These are phyloP conservation scores for Zaprionus gabonicus DNA, from an alignment of 1,140 invertebrate species.

Conservation along the genomic window DNA sequence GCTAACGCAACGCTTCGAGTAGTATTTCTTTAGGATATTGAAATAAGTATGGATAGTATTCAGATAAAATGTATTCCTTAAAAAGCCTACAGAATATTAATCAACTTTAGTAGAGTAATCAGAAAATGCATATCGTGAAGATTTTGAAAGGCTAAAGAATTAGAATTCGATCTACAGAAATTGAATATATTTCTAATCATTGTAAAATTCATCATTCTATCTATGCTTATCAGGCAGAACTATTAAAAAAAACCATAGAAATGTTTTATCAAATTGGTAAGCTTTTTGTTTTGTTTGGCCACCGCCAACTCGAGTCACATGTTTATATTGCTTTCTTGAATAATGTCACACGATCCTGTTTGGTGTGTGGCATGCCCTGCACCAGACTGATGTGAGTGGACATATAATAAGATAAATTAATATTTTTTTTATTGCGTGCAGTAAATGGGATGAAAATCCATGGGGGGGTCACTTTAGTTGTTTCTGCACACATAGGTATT, in stretches of 20 bases:
- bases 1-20: conserved; percentile 32
- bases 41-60: not conserved
- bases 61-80: not conserved
- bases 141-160: not conserved
- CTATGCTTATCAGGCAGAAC: not conserved
- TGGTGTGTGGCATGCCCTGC: conserved; percentile 21
- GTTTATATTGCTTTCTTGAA: conserved; percentile 76
- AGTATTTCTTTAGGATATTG: not conserved
- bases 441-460: not conserved
- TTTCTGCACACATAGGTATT: not conserved
- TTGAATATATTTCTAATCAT: not conserved
- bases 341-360: conserved; percentile 49
- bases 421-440: not conserved
- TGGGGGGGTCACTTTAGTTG: conserved; percentile 14
- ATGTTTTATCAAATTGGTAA: not conserved
- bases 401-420: conserved; percentile 42
- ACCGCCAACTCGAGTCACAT: conserved; percentile 67
- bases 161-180: not conserved
- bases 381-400: conserved; percentile 47
- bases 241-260: not conserved
- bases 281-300: conserved; percentile 15
- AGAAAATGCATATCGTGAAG: too few relatives aligned
- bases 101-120: not conserved
- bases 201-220: conserved; percentile 7
- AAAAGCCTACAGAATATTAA: not conserved